Evolutionary conservation across 2,888 invertebrate genomes (phyloP).

Genomic region (Agonopterix arenella): DNA sequence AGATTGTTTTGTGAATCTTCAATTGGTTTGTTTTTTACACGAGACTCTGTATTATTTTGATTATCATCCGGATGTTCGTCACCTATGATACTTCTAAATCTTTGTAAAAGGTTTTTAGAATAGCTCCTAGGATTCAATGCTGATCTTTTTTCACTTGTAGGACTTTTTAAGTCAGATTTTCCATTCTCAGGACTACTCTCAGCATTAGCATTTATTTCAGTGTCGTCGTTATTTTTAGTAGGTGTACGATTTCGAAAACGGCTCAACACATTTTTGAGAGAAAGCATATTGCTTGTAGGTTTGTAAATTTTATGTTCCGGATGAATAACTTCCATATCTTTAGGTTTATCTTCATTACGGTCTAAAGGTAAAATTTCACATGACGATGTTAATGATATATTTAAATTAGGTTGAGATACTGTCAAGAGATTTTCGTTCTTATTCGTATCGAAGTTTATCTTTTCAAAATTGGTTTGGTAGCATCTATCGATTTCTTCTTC

Average conservation of each 20-base stretch:
- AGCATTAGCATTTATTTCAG: slow-evolving; percentile 62
- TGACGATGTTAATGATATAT: slow-evolving; percentile 72
- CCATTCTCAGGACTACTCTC: slow-evolving; percentile 48
- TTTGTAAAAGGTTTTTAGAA: slow-evolving; percentile 65
- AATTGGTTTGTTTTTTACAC: slow-evolving; percentile 19
- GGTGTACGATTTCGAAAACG: slow-evolving; percentile 67
- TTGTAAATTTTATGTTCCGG: slow-evolving; percentile 90
- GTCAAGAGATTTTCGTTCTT: slow-evolving; percentile 50
- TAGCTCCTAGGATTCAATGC: slow-evolving; percentile 64
- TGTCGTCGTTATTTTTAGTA: slow-evolving; percentile 51
- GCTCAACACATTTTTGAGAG: slow-evolving; percentile 76
- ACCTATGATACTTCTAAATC: slow-evolving; percentile 69
- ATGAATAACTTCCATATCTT: slow-evolving; percentile 75
- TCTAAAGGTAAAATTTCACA: slow-evolving; percentile 66
- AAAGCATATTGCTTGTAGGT: slow-evolving; percentile 73
- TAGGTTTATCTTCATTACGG: slow-evolving; percentile 50
- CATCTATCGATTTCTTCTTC: slow-evolving; percentile 72
- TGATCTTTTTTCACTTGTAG: slow-evolving; percentile 56
- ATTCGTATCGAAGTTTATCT: slow-evolving; percentile 48
- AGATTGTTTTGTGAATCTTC: slow-evolving; percentile 34
- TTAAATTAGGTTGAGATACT: slow-evolving; percentile 63
- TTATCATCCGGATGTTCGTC: slow-evolving; percentile 63
- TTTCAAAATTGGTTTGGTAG: slow-evolving; percentile 67
- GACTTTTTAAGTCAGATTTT: slow-evolving; percentile 58
- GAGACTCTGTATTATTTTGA: slow-evolving; percentile 39